These are phyloP conservation scores for Hypomecis atomaria DNA, from an alignment of 2,888 invertebrate genomes.

Conservation along the genomic window DNA sequence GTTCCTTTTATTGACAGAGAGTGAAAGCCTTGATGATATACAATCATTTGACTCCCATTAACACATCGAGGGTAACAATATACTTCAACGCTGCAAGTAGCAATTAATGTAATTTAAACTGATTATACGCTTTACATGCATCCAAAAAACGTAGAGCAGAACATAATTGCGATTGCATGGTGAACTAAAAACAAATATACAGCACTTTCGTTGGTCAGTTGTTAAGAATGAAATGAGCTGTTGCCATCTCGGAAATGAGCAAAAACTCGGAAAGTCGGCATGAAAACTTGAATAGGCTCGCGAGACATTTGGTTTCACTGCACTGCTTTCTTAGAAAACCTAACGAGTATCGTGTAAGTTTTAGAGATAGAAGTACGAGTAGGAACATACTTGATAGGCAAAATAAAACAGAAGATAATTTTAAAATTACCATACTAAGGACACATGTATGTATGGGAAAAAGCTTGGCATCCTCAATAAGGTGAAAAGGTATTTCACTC, in stretches of 20 bases:
- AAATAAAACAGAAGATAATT: too few relatives aligned
- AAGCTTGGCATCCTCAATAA: too few relatives aligned
- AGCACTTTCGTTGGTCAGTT: constrained; percentile 40
- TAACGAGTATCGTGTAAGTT: constrained; percentile 13
- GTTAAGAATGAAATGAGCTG: constrained; percentile 22
- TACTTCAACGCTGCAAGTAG: constrained; percentile 47
- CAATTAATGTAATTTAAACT: constrained; percentile 59
- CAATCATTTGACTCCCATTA: constrained; percentile 58
- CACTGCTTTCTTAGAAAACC: constrained; percentile 28
- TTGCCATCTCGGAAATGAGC: constrained; percentile 22
- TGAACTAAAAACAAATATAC: constrained; percentile 59
- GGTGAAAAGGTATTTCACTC: too few relatives aligned
- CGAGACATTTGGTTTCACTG: constrained; percentile 29
- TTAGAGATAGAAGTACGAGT: too few relatives aligned
- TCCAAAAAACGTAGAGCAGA: constrained; percentile 44
- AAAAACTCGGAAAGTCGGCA: constrained; percentile 22
- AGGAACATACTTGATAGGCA: too few relatives aligned
- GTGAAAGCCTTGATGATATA: constrained; percentile 63
- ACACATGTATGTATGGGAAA: too few relatives aligned
- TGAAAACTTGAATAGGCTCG: constrained; percentile 24
- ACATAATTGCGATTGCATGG: constrained; percentile 52
- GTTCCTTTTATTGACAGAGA: constrained; percentile 54
- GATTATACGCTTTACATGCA: constrained; percentile 49
- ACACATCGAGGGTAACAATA: constrained; percentile 57
- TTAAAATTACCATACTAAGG: too few relatives aligned